These are phyloP conservation scores for Stenoptilia bipunctidactyla DNA, from an alignment of 2,888 invertebrate species.

Conservation along the genomic window DNA sequence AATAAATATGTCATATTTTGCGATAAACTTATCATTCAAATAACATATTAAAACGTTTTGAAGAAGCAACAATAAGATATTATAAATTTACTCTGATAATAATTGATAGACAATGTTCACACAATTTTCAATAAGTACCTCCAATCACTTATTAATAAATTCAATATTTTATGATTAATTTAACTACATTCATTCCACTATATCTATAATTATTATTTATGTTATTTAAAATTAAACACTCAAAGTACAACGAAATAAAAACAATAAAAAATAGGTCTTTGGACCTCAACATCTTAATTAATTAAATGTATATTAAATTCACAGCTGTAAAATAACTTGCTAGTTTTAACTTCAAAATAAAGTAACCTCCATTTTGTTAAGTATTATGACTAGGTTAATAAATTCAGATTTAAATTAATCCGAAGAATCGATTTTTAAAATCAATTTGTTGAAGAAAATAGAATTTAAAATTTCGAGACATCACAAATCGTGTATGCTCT, in stretches of 20 bases:
- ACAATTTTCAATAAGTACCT: constrained; percentile 1
- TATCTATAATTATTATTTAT: constrained; percentile 6
- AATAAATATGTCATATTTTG: no score
- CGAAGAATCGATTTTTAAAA: constrained; percentile 2
- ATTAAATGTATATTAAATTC: neutral
- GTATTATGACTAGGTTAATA: constrained; percentile 35
- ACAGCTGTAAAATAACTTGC: neutral
- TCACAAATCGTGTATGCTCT: no score
- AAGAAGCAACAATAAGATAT: neutral
- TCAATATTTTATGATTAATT: constrained; percentile 12
- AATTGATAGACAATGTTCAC: neutral
- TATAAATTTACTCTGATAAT: neutral
- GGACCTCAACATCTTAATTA: neutral
- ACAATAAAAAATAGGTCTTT: neutral
- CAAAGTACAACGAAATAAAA: neutral
- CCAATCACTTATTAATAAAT: constrained; percentile 7
- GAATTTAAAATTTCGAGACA: neutral
- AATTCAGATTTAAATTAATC: constrained; percentile 29
- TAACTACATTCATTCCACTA: constrained; percentile 12
- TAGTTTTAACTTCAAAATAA: neutral
- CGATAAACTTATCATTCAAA: no score
- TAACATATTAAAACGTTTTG: neutral
- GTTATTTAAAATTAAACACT: constrained; percentile 1
- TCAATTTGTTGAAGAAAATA: neutral
- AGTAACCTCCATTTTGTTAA: constrained; percentile 16